These are phyloP conservation scores for Euura lappo DNA, from an alignment of 1,140 invertebrate species.

Conservation along the genomic window DNA sequence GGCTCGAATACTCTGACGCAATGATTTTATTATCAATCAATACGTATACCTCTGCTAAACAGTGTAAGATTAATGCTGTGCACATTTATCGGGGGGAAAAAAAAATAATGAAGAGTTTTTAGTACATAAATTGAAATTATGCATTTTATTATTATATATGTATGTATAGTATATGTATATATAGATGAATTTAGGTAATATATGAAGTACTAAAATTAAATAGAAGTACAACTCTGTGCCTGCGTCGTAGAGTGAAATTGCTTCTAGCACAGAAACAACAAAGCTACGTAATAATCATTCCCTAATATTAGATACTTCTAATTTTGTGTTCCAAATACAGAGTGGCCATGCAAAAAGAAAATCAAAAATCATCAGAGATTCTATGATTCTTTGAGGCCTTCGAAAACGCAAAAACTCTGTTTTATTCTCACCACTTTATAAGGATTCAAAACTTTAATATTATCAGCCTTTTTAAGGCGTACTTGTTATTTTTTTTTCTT, in stretches of 20 bases:
- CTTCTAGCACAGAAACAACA: slow-evolving; percentile 35
- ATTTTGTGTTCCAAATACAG: slow-evolving; percentile 28
- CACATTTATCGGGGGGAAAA: background rate
- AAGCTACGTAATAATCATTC: slow-evolving; percentile 26
- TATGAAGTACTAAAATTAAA: slow-evolving; percentile 51
- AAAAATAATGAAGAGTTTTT: background rate
- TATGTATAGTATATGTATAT: slow-evolving; percentile 33
- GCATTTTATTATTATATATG: slow-evolving; percentile 43
- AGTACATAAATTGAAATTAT: slow-evolving; percentile 49
- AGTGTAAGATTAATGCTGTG: background rate
- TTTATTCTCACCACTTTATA: too few relatives aligned
- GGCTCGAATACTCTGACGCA: background rate
- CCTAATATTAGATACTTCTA: slow-evolving; percentile 41
- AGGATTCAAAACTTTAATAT: too few relatives aligned
- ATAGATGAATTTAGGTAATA: slow-evolving; percentile 46
- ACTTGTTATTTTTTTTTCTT: background rate
- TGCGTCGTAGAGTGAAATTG: slow-evolving; percentile 22
- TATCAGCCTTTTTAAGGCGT: too few relatives aligned
- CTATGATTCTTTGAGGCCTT: too few relatives aligned
- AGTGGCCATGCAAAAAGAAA: too few relatives aligned
- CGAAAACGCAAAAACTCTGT: too few relatives aligned
- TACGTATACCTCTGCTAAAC: background rate
- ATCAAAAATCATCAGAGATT: too few relatives aligned
- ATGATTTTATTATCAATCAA: background rate
- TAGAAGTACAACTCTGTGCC: slow-evolving; percentile 41